Conservation (phyloP, 2,113 vertebrate species). For the Setophaga petechia region DNA sequence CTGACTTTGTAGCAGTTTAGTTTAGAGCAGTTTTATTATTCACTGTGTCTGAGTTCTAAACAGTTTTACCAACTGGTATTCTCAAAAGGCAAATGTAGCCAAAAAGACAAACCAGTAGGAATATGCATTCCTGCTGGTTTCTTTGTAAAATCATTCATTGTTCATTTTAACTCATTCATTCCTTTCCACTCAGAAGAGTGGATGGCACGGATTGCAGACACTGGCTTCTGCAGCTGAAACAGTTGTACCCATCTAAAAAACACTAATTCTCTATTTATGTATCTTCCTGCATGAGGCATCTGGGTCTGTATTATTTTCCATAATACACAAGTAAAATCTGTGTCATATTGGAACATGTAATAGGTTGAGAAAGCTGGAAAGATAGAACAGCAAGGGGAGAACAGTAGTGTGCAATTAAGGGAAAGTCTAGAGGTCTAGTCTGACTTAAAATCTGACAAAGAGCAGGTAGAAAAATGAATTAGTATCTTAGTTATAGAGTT, state of each 20-base stretch:
- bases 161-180: constrained; percentile 51
- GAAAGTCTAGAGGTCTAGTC: neutral
- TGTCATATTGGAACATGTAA: neutral
- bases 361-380: neutral
- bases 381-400: neutral
- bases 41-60: constrained; percentile 18
- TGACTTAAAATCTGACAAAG: neutral
- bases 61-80: constrained; percentile 45
- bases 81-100: constrained; percentile 48
- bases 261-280: neutral
- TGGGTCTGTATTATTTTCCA: neutral
- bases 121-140: constrained; percentile 55
- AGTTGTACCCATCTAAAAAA: neutral
- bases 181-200: neutral
- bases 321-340: neutral
- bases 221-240: neutral
- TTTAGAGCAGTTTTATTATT: constrained; percentile 43
- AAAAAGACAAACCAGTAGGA: constrained; percentile 51
- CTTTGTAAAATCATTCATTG: constrained; percentile 53
- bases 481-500: neutral
- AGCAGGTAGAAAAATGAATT: neutral
- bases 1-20: neutral
- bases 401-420: neutral
- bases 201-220: neutral
- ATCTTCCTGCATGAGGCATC: neutral